These are phyloP conservation scores for Gambelia wislizenii DNA, from an alignment of 2,797 vertebrate genomes.

Conservation along the genomic window DNA sequence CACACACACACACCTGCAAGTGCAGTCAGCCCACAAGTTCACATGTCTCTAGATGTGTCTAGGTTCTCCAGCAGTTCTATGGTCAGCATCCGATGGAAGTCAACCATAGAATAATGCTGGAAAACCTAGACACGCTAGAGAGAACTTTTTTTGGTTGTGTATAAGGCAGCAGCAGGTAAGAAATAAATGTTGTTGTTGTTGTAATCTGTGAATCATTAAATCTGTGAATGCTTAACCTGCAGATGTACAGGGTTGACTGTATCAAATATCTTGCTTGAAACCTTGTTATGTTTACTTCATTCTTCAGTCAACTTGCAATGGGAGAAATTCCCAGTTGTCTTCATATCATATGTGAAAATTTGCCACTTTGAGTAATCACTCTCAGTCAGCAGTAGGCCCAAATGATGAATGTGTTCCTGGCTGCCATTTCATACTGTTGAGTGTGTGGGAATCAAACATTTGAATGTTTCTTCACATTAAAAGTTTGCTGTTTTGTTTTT, in stretches of 20 bases:
- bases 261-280: background rate
- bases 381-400: background rate
- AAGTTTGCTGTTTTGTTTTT: constrained; percentile 8
- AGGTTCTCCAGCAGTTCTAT: no score
- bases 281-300: background rate
- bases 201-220: no score
- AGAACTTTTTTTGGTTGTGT: no score
- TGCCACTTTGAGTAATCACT: background rate
- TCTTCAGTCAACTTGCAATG: background rate
- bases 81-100: no score
- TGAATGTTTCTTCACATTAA: background rate
- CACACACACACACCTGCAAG: background rate
- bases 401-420: background rate
- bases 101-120: no score
- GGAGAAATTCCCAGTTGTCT: background rate
- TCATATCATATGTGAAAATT: background rate
- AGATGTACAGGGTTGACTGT: no score
- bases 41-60: no score
- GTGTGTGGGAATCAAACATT: background rate
- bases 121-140: no score
- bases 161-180: no score
- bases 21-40: no score
- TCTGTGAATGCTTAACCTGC: no score
- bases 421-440: background rate
- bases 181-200: no score